Base-by-base conservation (phyloP, 2,888 invertebrate species). In the Teinopalpus imperialis region DNA sequence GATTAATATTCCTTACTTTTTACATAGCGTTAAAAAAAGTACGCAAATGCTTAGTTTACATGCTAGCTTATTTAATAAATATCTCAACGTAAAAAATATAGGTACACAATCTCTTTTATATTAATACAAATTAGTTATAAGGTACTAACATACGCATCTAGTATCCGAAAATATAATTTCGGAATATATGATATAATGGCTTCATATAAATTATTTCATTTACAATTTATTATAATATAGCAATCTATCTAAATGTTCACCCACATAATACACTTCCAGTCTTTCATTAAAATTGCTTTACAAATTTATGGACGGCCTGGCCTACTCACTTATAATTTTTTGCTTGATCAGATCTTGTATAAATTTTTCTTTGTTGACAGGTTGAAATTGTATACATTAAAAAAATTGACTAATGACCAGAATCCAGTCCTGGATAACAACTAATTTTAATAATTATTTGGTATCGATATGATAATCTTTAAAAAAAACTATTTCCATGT, bases 61-160 rank as follows among this genome's bases (percentile, higher is more conserved):
- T 51, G 57, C 70, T 74, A 78, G 59, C 68, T 76, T 75, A 77
- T 39, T 49, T 57, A 63, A 71, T 74, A 74, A 72, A 76, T 79
- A 83, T 77, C 69, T 80, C 75, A 75, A 74, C 77, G 76, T 81
- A 85, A 82, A 85, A 45, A 85, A 85, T 83, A 83, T 77, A 81
- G 72, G 69, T 79, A 81, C 78, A 76, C 53, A 61, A 69, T 75
- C 59, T 74, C 62, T 66, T 63, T 72, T 70, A 58, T 48, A 57
- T 41, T 59, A 48, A 21, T 27, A 45, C 10, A 10, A 45, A 9
- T 27, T 39, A 45, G 12, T 32, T 37, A 26, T 53, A 67, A 71
- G 61, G 57, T 70, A 68, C 63, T 73, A 75, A 48, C 57, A 60
- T 67, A 64, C 63, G 60, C 55, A 64, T 61, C 57, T 65, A 62